Evolutionary conservation across 2,888 invertebrate species (phyloP).

Genomic region (Synanthedon myopaeformis): DNA sequence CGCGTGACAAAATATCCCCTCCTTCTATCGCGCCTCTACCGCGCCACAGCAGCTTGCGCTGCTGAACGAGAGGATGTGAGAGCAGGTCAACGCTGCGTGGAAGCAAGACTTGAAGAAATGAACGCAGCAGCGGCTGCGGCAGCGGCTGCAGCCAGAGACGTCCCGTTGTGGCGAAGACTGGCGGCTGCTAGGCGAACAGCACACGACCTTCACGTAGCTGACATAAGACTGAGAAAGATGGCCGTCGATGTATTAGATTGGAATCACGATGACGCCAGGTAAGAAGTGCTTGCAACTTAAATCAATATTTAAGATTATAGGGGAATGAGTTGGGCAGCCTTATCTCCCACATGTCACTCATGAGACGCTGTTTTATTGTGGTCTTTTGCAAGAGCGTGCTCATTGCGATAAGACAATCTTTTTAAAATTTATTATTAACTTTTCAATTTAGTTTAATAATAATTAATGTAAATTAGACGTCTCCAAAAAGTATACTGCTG

Average conservation of each 20-base stretch:
- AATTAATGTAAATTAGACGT: too few species aligned
- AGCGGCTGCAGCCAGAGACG: constrained; percentile 88
- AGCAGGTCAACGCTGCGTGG: constrained; percentile 92
- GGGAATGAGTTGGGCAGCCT: neutral
- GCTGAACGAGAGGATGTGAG: constrained; percentile 86
- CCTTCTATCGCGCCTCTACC: constrained; percentile 87
- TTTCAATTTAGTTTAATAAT: too few species aligned
- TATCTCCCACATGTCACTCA: neutral
- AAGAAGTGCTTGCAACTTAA: constrained; percentile 2
- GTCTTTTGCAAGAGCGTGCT: too few species aligned
- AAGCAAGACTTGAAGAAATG: constrained; percentile 93
- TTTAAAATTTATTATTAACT: too few species aligned
- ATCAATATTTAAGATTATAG: neutral
- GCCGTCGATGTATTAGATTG: constrained; percentile 94
- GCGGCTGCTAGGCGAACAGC: constrained; percentile 82
- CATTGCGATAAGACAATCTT: too few species aligned
- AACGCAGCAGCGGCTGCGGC: constrained; percentile 93
- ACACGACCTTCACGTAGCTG: constrained; percentile 88
- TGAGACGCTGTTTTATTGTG: too few species aligned
- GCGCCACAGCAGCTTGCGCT: constrained; percentile 88
- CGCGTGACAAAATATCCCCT: constrained; percentile 97
- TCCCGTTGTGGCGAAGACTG: constrained; percentile 89
- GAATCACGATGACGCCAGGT: constrained; percentile 90
- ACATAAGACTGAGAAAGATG: constrained; percentile 91
- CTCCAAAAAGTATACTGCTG: too few species aligned